Evolutionary conservation across 2,113 vertebrate species (phyloP).

Genomic region (Apistogramma diplotaenia): DNA sequence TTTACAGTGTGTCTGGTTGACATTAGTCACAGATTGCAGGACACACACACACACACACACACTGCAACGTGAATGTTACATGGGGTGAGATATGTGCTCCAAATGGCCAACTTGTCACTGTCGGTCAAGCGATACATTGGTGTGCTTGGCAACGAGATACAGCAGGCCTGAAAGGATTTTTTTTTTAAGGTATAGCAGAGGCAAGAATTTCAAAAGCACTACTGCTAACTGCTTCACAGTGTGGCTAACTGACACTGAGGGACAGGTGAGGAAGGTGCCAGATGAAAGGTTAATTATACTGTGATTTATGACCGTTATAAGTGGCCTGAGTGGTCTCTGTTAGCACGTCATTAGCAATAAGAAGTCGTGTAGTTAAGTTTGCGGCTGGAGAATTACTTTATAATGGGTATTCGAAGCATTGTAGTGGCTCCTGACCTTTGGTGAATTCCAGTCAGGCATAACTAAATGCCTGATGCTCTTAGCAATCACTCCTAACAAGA

Average conservation of each 20-base stretch:
- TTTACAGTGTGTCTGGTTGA: background rate
- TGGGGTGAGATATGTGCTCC: background rate
- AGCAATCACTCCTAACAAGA: background rate
- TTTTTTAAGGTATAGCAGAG: background rate
- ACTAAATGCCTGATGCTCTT: background rate
- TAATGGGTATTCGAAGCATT: background rate
- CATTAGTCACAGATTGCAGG: conserved; percentile 20
- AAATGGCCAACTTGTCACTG: background rate
- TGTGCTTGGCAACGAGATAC: background rate
- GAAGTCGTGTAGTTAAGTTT: background rate
- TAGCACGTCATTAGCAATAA: conserved; percentile 41
- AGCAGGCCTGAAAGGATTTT: background rate
- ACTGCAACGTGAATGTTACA: background rate
- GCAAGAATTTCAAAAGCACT: background rate
- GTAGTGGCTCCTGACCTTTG: conserved; percentile 18
- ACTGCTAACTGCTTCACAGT: too few species aligned
- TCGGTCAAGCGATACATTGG: background rate
- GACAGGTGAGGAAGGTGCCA: conserved; percentile 23
- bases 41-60: background rate
- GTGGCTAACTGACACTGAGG: background rate
- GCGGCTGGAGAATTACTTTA: background rate
- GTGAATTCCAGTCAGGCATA: conserved; percentile 28
- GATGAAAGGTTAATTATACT: conserved; percentile 25
- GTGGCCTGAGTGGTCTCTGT: conserved; percentile 6
- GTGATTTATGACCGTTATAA: conserved; percentile 17